These are phyloP conservation scores for Rallus limicola DNA, from an alignment of 2,113 vertebrate species.

Conservation along the genomic window DNA sequence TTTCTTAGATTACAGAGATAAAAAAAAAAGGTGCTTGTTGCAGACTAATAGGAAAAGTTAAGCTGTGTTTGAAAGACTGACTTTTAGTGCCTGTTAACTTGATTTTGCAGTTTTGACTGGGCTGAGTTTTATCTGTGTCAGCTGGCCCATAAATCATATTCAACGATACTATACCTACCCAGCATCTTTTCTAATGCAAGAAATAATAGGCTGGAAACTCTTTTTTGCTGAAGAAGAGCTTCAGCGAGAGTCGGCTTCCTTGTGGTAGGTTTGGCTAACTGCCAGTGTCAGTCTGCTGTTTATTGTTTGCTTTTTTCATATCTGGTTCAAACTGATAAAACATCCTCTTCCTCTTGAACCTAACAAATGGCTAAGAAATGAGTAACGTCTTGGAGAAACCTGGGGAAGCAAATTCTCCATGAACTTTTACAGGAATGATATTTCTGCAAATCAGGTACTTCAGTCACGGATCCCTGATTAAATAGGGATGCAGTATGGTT, in stretches of 20 bases:
- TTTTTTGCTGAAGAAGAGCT: background rate
- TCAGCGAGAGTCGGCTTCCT: conserved; percentile 32
- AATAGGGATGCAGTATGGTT: background rate
- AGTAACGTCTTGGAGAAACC: background rate
- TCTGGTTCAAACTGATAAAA: conserved; percentile 65
- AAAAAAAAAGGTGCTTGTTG: background rate
- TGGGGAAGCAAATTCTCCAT: background rate
- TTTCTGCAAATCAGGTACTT: background rate
- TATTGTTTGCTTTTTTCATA: conserved; percentile 40
- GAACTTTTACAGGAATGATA: background rate
- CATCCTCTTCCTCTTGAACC: conserved; percentile 63
- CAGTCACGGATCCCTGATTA: background rate
- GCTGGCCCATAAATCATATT: background rate
- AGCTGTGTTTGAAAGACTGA: background rate
- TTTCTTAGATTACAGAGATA: background rate
- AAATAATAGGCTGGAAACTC: background rate
- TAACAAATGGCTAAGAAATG: background rate
- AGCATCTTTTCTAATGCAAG: background rate
- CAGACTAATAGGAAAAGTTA: background rate
- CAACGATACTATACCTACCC: background rate
- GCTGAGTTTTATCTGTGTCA: background rate
- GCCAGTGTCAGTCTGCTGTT: conserved; percentile 45
- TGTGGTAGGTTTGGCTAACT: background rate
- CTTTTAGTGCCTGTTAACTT: background rate
- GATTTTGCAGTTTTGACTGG: background rate